Percentiles rank a stretch among this genome's conserved stretches.
These are phyloP conservation scores for Cyrtodaria siliqua DNA, from an alignment of 2,888 invertebrate species.

Conservation along the genomic window DNA sequence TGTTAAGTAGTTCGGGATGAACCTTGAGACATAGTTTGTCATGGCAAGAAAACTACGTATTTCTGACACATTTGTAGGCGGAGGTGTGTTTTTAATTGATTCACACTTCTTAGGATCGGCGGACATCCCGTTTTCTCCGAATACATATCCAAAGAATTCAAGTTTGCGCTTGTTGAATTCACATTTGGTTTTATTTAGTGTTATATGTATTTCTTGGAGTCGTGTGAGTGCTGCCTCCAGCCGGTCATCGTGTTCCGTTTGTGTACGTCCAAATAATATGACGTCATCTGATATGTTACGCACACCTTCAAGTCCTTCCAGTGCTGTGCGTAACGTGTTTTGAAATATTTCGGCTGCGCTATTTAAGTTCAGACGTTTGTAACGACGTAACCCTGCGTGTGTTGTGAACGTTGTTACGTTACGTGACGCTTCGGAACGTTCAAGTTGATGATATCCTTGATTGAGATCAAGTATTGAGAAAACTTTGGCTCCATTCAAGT, in stretches of 20 bases:
- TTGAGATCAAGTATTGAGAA: conserved; percentile 61
- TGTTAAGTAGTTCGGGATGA: conserved; percentile 20
- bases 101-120: conserved; percentile 13
- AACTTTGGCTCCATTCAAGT: conserved; percentile 58
- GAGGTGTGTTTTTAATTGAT: background rate
- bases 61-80: background rate
- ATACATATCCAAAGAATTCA: conserved; percentile 37
- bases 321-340: conserved; percentile 8
- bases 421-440: conserved; percentile 50
- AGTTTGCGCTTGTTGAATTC: conserved; percentile 9
- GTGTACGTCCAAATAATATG: too few relatives aligned
- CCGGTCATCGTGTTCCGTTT: conserved; percentile 23
- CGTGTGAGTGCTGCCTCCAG: conserved; percentile 66
- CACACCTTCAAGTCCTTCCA: too few relatives aligned
- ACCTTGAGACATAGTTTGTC: conserved; percentile 34
- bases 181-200: conserved; percentile 15
- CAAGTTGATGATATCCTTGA: conserved; percentile 65
- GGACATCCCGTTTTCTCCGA: conserved; percentile 23
- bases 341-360: conserved; percentile 29
- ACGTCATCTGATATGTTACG: too few relatives aligned
- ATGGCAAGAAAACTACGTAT: conserved; percentile 4
- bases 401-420: conserved; percentile 61
- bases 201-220: conserved; percentile 13
- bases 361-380: conserved; percentile 29
- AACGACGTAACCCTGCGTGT: conserved; percentile 46